Percentiles rank a stretch among this genome's conserved stretches.
phyloP scores from a whole-genome alignment of 2,888 invertebrate species.

The Aleiodes alternator region DNA sequence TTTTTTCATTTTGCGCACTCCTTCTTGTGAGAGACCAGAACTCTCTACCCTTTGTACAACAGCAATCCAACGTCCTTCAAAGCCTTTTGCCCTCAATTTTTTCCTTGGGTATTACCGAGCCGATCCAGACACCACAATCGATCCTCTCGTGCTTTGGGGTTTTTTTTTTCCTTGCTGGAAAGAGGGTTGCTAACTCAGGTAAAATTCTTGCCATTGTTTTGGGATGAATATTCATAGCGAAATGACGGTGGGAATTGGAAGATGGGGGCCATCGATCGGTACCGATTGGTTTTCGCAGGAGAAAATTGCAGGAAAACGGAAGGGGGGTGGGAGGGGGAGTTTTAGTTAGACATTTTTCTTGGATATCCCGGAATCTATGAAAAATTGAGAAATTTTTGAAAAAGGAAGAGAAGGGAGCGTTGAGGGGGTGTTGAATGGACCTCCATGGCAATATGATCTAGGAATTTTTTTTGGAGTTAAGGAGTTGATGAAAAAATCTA shows the following conservation, averaged over 20 bases:
- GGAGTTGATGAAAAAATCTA: too few relatives aligned
- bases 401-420: too few relatives aligned
- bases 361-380: too few relatives aligned
- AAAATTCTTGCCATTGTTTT: not conserved
- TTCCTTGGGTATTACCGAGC: not conserved
- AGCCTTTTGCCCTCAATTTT: constrained; percentile 28
- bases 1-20: too few relatives aligned
- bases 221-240: not conserved
- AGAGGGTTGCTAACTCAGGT: constrained; percentile 21
- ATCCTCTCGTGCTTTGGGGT: not conserved
- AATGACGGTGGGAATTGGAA: not conserved
- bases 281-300: not conserved
- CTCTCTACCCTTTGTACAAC: constrained; percentile 10
- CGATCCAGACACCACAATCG: constrained; percentile 28
- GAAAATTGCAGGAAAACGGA: not conserved
- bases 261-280: not conserved
- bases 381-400: too few relatives aligned
- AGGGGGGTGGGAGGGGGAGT: too few relatives aligned
- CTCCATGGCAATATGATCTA: too few relatives aligned
- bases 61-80: not conserved
- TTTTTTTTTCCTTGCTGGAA: not conserved
- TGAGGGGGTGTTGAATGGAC: too few relatives aligned
- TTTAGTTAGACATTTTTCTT: too few relatives aligned
- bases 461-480: too few relatives aligned
- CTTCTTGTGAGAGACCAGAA: not conserved